These are phyloP conservation scores for Xenopus tropicalis DNA, from an alignment of 2,113 vertebrate species.

Conservation along the genomic window DNA sequence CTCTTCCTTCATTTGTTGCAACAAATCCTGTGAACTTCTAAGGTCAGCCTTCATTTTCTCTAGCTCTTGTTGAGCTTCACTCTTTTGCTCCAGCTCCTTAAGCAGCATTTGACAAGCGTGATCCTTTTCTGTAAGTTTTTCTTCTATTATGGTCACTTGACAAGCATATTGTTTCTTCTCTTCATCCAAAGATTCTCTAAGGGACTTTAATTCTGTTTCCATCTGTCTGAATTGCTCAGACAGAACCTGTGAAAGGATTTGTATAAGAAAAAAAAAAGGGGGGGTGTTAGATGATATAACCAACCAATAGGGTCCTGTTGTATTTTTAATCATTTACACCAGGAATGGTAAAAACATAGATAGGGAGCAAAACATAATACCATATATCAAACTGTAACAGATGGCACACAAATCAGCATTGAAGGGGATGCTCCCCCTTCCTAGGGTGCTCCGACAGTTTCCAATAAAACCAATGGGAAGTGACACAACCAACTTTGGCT, in stretches of 20 bases:
- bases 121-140: conserved; percentile 58
- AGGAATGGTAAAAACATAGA: too few relatives aligned
- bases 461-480: too few relatives aligned
- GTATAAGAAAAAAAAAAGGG: neutral
- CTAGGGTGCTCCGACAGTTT: too few relatives aligned
- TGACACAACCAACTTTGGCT: too few relatives aligned
- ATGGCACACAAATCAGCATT: too few relatives aligned
- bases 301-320: too few relatives aligned
- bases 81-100: conserved; percentile 51
- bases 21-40: conserved; percentile 19
- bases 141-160: conserved; percentile 48
- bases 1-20: conserved; percentile 22
- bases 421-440: too few relatives aligned
- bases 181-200: conserved; percentile 57
- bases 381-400: too few relatives aligned
- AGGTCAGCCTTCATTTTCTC: conserved; percentile 38
- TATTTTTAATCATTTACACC: too few relatives aligned
- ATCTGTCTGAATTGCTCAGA: conserved; percentile 75
- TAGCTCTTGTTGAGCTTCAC: neutral
- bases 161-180: conserved; percentile 57
- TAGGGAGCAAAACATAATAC: too few relatives aligned
- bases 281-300: too few relatives aligned
- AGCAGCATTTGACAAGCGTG: conserved; percentile 46
- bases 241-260: conserved; percentile 65
- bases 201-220: conserved; percentile 68